Base-by-base conservation (phyloP, 1,140 invertebrate genomes). In the Aradophagus sp. region DNA sequence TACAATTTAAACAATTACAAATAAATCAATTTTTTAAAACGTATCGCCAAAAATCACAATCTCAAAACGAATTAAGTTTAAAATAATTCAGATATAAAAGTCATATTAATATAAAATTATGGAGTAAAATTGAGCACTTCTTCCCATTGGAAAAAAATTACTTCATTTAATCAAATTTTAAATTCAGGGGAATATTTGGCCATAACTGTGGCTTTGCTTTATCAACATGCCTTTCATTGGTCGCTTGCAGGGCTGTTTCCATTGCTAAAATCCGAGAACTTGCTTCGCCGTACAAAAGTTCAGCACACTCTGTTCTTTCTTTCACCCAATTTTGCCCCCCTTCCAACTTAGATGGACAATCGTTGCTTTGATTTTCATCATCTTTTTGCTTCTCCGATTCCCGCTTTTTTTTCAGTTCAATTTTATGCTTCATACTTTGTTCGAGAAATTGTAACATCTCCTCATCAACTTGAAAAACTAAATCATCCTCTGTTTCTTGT, bases 161-260 rank as follows among this genome's bases (percentile, higher is more conserved):
- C n/a, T n/a, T n/a, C n/a, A n/a, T 19, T 7, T 45, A 68, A 34
- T 55, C 6, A 6, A 63, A 61, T 67, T 59, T 78, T 36, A 63
- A 56, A 58, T 88, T 92, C 26, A 94, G 83, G 10, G 92, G 91
- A 75, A 93, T 90, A 79, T 90, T 91, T 0, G 93, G 92, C 93
- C 92, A 94, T 45, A 89, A 87, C 35, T 87, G 81, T 11, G 91
- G 89, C 68, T 91, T 90, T 10, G 84, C 73, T 55, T 86, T 86
- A 77, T 92, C 90, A 72, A 87, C 84, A 52, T 89, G 87, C 68
- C 87, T 83, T 61, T 93, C 89, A 77, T 88, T 91, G 19, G 88
- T 88, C 34, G 91, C 86, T 69, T 92, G 87, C 27, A 93, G 71
- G 5, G 90, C 89, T 47, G 90, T 92, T 86, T 94, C 92, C 87